Evolutionary conservation across 1,140 invertebrate species (phyloP).

Genomic region (Tetramorium parvispinum): DNA sequence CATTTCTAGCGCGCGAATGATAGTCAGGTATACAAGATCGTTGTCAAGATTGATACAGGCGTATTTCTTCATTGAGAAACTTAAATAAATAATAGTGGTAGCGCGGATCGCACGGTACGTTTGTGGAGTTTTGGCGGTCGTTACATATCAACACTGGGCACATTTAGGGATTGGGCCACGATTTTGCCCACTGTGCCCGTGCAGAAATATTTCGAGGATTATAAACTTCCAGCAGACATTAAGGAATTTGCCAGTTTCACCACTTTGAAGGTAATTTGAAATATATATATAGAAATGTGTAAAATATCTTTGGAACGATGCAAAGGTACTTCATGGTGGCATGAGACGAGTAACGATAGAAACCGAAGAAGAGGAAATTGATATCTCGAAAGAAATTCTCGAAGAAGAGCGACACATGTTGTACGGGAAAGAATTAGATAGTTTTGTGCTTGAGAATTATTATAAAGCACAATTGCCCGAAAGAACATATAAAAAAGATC

Average conservation of each 20-base stretch:
- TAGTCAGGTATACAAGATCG: conserved; percentile 86
- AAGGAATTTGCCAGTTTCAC: conserved; percentile 88
- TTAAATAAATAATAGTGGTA: conserved; percentile 87
- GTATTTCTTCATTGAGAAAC: neutral
- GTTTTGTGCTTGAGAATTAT: conserved; percentile 84
- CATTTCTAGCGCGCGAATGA: conserved; percentile 83
- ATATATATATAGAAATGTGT: neutral
- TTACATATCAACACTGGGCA: conserved; percentile 90
- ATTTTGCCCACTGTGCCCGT: conserved; percentile 84
- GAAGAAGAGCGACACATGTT: conserved; percentile 80
- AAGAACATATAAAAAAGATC: conserved; percentile 71
- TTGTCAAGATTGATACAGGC: neutral
- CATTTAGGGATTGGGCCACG: conserved; percentile 87
- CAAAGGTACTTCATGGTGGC: conserved; percentile 75
- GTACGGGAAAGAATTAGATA: conserved; percentile 82
- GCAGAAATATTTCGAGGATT: conserved; percentile 78
- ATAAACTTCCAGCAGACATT: conserved; percentile 88
- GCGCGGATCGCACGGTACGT: conserved; percentile 89
- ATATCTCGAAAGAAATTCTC: conserved; percentile 63
- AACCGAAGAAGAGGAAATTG: conserved; percentile 39
- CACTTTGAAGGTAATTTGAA: conserved; percentile 84
- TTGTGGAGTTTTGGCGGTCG: conserved; percentile 89
- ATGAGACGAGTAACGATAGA: conserved; percentile 28
- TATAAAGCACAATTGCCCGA: conserved; percentile 79
- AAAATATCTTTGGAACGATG: conserved; percentile 6